phyloP scores from a whole-genome alignment of 2,888 invertebrate genomes.

The Amphipoea oculea region DNA sequence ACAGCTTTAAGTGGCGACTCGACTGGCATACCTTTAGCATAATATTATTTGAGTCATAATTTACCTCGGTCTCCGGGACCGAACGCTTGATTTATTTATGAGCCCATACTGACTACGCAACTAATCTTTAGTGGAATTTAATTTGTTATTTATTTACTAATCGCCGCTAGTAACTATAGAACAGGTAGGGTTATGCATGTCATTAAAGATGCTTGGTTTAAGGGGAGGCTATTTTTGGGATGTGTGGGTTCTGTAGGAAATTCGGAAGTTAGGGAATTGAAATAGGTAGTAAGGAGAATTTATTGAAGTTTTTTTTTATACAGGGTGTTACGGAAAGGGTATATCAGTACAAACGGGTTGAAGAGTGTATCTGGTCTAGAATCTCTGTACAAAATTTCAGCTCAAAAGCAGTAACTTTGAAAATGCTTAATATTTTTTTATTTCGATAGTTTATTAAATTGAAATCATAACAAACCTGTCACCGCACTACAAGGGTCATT shows the following conservation, averaged over 20 bases:
- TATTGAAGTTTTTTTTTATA: too few relatives aligned
- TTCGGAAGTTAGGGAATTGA: neutral
- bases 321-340: too few relatives aligned
- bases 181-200: conserved; percentile 77
- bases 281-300: neutral
- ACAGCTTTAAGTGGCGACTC: conserved; percentile 66
- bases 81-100: conserved; percentile 88
- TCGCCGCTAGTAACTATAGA: conserved; percentile 75
- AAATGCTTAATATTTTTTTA: too few relatives aligned
- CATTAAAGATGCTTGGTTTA: conserved; percentile 59
- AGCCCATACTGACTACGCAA: conserved; percentile 82
- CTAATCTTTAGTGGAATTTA: conserved; percentile 89
- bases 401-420: too few relatives aligned
- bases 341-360: too few relatives aligned
- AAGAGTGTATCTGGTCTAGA: too few relatives aligned
- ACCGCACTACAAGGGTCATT: too few relatives aligned
- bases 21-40: conserved; percentile 80
- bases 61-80: conserved; percentile 81
- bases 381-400: too few relatives aligned
- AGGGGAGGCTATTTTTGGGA: conserved; percentile 49
- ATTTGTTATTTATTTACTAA: conserved; percentile 89
- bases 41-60: conserved; percentile 89
- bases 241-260: conserved; percentile 9
- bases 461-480: too few relatives aligned
- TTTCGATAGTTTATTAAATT: too few relatives aligned